Evolutionary conservation across 2,113 vertebrate genomes (phyloP).

Genomic region (Perognathus longimembris): DNA sequence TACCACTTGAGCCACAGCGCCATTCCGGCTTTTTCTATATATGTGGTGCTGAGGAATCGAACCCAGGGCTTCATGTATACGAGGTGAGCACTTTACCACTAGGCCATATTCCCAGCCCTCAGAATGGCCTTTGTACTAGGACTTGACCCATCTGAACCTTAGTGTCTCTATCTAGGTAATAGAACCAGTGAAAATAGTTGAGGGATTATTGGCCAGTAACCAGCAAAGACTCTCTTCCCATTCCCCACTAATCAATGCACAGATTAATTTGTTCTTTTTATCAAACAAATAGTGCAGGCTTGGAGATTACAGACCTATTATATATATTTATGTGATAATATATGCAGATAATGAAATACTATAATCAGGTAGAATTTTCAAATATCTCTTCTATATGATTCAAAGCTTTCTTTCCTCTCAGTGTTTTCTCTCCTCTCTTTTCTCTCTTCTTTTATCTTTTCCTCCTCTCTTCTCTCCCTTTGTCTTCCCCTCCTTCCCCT

Average conservation of each 20-base stretch:
- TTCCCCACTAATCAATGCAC: not conserved
- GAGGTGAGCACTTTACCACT: too few relatives aligned
- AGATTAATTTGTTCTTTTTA: not conserved
- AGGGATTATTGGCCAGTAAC: not conserved
- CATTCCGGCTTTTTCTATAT: too few relatives aligned
- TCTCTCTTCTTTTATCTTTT: not conserved
- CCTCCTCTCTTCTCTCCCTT: not conserved
- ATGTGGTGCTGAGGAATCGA: too few relatives aligned
- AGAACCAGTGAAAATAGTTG: not conserved
- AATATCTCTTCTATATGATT: not conserved
- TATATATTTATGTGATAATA: too few relatives aligned
- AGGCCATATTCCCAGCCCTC: too few relatives aligned
- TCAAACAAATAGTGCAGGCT: not conserved
- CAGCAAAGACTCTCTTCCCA: not conserved
- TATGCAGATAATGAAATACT: not conserved
- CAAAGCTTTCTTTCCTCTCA: not conserved
- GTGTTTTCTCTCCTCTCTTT: too few relatives aligned
- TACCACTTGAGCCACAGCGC: too few relatives aligned
- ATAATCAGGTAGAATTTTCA: not conserved
- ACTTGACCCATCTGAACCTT: not conserved
- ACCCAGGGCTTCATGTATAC: too few relatives aligned
- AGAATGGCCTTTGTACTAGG: not conserved
- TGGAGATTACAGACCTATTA: not conserved
- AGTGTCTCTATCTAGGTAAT: conserved; percentile 21
- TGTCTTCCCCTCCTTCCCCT: not conserved